phyloP scores from a whole-genome alignment of 2,113 vertebrate genomes.

The Oceanites oceanicus region DNA sequence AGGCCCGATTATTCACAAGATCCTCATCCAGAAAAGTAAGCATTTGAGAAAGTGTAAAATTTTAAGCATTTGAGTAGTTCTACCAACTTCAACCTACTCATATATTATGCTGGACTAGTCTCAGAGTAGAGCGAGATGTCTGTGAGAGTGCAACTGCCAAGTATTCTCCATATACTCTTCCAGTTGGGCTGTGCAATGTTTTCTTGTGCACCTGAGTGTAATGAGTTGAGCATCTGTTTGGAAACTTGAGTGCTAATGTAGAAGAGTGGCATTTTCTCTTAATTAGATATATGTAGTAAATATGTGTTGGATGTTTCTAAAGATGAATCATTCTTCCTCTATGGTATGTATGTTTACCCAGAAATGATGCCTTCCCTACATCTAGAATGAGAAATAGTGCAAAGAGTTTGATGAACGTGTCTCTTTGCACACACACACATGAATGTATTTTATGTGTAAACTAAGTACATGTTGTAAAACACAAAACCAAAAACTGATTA shows the following conservation, averaged over 20 bases:
- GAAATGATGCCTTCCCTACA: background rate
- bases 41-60: constrained; percentile 43
- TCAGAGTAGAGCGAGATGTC: background rate
- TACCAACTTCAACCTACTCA: background rate
- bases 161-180: background rate
- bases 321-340: background rate
- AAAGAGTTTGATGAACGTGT: background rate
- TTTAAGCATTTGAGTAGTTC: constrained; percentile 1
- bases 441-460: background rate
- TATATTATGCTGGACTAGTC: background rate
- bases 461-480: background rate
- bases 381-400: background rate
- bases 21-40: constrained; percentile 19
- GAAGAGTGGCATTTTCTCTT: background rate
- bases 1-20: background rate
- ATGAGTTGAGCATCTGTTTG: background rate
- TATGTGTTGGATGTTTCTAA: background rate
- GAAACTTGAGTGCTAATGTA: background rate
- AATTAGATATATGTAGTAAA: background rate
- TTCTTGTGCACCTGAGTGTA: background rate
- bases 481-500: constrained; percentile 3
- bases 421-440: background rate
- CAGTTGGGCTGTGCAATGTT: background rate
- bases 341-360: background rate
- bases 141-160: constrained; percentile 15